Conservation (phyloP, 2,113 vertebrate genomes). For the Serilophus lunatus region DNA sequence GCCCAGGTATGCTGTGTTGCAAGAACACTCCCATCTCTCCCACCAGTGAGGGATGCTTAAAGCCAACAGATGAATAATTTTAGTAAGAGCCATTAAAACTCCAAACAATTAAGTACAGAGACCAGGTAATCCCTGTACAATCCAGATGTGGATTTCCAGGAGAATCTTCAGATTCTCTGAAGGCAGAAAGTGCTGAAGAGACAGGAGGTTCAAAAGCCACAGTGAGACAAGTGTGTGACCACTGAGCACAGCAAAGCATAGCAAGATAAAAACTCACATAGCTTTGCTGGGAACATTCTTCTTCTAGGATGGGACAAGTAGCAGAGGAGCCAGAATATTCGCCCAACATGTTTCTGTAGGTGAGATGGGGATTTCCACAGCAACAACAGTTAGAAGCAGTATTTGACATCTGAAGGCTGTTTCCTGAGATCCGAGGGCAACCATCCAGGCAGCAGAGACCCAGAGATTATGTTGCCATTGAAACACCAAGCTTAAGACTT, state of each 20-base stretch:
- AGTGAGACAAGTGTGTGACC: neutral
- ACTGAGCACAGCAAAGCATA: neutral
- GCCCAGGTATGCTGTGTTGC: neutral
- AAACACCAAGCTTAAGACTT: neutral
- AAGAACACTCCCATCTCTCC: neutral
- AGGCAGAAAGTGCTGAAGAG: neutral
- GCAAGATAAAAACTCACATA: neutral
- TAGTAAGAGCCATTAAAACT: no score
- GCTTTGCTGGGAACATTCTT: neutral
- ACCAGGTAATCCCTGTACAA: neutral
- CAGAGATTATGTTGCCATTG: neutral
- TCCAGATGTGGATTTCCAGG: neutral
- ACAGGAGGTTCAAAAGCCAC: neutral
- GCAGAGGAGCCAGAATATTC: neutral
- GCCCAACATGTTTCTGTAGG: neutral
- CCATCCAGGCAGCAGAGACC: neutral
- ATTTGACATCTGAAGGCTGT: neutral
- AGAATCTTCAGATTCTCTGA: neutral
- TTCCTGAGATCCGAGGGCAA: no score
- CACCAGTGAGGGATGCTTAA: neutral
- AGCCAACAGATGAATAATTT: neutral
- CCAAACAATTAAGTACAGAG: neutral
- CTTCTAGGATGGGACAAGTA: neutral
- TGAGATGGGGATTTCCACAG: neutral
- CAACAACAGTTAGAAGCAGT: neutral